A percentile compares a stretch with the other conserved stretches of the same genome.
These are phyloP conservation scores for Metridium senile DNA, from an alignment of 92 coral and sea anemone species.

Conservation along the genomic window DNA sequence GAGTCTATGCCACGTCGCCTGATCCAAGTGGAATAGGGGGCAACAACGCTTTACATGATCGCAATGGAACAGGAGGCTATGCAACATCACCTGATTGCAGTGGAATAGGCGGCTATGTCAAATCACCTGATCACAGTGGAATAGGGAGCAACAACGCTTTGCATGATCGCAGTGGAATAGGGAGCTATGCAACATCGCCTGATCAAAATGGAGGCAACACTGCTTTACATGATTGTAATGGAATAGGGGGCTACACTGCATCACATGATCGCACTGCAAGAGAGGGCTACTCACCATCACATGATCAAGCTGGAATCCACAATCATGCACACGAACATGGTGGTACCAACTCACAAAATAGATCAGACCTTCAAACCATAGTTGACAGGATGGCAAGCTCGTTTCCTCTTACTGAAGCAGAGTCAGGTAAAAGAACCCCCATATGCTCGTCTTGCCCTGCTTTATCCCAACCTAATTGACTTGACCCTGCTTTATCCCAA, in stretches of 20 bases:
- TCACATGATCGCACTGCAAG: too few species aligned
- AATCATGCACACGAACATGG: not conserved
- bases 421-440: slow-evolving; percentile 60
- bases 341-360: slow-evolving; percentile 32
- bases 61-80: not conserved
- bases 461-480: too few species aligned
- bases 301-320: not conserved
- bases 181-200: not conserved
- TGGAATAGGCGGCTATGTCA: not conserved
- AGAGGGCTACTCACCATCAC: not conserved
- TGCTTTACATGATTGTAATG: too few species aligned
- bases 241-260: too few species aligned
- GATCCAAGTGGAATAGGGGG: not conserved
- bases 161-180: too few species aligned
- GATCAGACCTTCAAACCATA: slow-evolving; percentile 61
- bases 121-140: not conserved
- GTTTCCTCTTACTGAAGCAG: slow-evolving; percentile 61
- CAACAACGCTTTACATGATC: not conserved
- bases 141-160: too few species aligned
- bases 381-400: slow-evolving; percentile 75
- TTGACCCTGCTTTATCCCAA: too few species aligned
- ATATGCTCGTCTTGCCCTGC: too few species aligned
- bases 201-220: not conserved
- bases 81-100: not conserved
- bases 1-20: not conserved